These are phyloP conservation scores for Brachyistius frenatus DNA, from an alignment of 2,113 vertebrate species.

Conservation along the genomic window DNA sequence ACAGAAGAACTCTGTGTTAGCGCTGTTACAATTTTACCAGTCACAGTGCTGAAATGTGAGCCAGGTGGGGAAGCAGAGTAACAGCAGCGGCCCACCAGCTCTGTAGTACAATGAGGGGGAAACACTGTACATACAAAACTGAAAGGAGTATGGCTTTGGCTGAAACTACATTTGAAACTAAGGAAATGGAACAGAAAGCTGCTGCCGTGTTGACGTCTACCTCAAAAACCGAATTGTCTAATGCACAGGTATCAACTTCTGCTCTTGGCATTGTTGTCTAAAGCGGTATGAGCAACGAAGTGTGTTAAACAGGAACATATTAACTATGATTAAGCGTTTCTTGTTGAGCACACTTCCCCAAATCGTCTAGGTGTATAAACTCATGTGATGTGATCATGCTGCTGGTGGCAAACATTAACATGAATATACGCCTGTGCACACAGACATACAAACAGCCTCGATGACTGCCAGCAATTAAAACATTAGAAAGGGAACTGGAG, in stretches of 20 bases:
- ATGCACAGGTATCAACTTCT: not conserved
- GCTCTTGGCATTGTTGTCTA: not conserved
- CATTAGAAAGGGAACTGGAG: constrained; percentile 56
- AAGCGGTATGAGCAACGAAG: no score
- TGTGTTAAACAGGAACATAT: no score
- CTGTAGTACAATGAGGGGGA: no score
- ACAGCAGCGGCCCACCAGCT: not conserved
- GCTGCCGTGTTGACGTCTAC: not conserved
- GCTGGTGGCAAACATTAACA: constrained; percentile 14
- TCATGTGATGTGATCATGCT: constrained; percentile 43
- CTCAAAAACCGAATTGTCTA: not conserved
- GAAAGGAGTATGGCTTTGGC: constrained; percentile 1
- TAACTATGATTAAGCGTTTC: no score
- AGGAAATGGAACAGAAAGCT: not conserved
- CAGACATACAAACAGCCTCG: constrained; percentile 16
- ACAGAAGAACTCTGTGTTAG: constrained; percentile 9
- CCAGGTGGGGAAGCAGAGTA: not conserved
- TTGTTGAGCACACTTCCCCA: not conserved
- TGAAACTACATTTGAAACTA: constrained; percentile 27
- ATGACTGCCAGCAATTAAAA: constrained; percentile 67
- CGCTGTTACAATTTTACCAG: not conserved
- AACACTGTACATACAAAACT: not conserved
- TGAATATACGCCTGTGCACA: constrained; percentile 2
- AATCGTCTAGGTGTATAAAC: not conserved
- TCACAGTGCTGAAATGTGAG: constrained; percentile 2